A percentile compares a stretch with the other conserved stretches of the same genome.
These are phyloP conservation scores for Gibbula magus DNA, from an alignment of 2,888 invertebrate genomes.

Conservation along the genomic window DNA sequence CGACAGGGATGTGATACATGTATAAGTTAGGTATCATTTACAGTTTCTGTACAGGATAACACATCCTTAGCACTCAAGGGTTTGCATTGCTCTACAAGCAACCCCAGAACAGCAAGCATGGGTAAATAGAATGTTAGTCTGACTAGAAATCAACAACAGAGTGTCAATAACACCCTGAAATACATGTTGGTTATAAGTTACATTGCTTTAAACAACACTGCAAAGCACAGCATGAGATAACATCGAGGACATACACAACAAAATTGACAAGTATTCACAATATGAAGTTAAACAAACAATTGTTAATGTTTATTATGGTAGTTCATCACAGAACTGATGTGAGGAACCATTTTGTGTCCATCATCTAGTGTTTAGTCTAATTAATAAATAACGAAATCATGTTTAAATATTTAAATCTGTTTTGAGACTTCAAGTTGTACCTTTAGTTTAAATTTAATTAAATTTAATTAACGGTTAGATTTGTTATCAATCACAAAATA, in stretches of 20 bases:
- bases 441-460: no score
- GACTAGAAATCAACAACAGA: constrained; percentile 6
- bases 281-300: background rate
- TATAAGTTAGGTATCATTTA: constrained; percentile 5
- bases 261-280: background rate
- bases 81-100: no score
- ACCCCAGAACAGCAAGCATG: background rate
- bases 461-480: no score
- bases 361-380: no score
- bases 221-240: background rate
- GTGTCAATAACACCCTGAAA: background rate
- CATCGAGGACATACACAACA: background rate
- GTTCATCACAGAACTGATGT: no score
- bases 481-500: no score
- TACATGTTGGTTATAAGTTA: background rate
- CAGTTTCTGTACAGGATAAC: constrained; percentile 11
- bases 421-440: no score
- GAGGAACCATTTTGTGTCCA: no score
- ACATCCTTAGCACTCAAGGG: no score
- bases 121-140: background rate
- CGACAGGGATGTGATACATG: background rate
- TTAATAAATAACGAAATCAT: no score
- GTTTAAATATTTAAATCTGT: no score
- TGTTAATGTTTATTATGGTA: no score
- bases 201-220: background rate